These are phyloP conservation scores for Heliconius sara DNA, from an alignment of 2,888 invertebrate genomes.

Conservation along the genomic window DNA sequence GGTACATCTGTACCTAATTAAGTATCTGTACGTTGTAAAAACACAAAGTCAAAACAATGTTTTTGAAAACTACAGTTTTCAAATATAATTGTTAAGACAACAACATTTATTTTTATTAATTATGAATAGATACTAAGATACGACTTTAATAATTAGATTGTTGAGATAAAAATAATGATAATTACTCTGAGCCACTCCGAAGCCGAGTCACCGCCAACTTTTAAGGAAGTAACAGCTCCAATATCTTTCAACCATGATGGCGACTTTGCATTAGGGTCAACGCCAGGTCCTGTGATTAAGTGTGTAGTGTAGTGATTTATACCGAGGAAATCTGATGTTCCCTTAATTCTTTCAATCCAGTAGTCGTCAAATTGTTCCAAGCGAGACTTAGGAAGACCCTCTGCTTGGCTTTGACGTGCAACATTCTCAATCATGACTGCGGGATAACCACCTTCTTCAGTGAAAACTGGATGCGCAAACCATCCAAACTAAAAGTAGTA, in stretches of 20 bases:
- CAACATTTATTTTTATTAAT: not conserved
- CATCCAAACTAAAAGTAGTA: slow-evolving; percentile 73
- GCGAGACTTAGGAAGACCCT: slow-evolving; percentile 72
- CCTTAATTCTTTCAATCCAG: slow-evolving; percentile 76
- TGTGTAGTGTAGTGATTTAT: slow-evolving; percentile 82
- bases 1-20: too few species aligned
- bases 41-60: too few species aligned
- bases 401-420: slow-evolving; percentile 69
- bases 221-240: slow-evolving; percentile 74
- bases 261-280: slow-evolving; percentile 72
- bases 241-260: slow-evolving; percentile 81
- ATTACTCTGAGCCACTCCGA: slow-evolving; percentile 79
- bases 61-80: too few species aligned
- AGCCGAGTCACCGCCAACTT: slow-evolving; percentile 77
- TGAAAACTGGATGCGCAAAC: slow-evolving; percentile 83
- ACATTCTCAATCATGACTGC: slow-evolving; percentile 76
- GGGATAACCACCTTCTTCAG: slow-evolving; percentile 79
- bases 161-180: not conserved
- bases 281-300: slow-evolving; percentile 71
- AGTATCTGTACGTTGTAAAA: too few species aligned
- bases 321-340: slow-evolving; percentile 79
- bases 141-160: not conserved
- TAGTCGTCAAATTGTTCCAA: slow-evolving; percentile 76
- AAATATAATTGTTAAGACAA: too few species aligned
- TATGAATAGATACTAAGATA: not conserved